These are phyloP conservation scores for Euura lappo DNA, from an alignment of 1,140 invertebrate genomes.

Conservation along the genomic window DNA sequence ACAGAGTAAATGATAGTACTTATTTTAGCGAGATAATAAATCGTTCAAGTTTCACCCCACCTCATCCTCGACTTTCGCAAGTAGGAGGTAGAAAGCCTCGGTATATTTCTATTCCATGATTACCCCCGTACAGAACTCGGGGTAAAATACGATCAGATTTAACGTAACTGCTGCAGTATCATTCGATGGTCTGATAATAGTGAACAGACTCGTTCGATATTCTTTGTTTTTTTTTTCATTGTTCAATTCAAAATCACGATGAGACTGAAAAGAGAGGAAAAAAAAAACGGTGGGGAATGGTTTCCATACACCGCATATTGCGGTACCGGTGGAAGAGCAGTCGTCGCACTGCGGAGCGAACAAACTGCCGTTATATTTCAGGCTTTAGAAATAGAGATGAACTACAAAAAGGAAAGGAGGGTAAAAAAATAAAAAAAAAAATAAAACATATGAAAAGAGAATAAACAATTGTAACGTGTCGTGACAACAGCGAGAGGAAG, in stretches of 20 bases:
- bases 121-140: neutral
- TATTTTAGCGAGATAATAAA: neutral
- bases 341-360: no score
- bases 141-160: neutral
- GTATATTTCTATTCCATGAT: constrained; percentile 2
- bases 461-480: neutral
- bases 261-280: no score
- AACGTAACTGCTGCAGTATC: neutral
- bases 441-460: constrained; percentile 5
- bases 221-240: no score
- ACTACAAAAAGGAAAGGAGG: neutral
- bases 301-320: no score
- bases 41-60: neutral
- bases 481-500: constrained; percentile 10
- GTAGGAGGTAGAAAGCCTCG: neutral
- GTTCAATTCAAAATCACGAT: no score
- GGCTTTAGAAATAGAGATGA: no score
- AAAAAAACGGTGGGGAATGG: no score
- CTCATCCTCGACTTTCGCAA: neutral
- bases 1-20: neutral
- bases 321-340: no score
- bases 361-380: no score
- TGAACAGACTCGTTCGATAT: no score
- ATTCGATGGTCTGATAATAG: no score
- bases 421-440: constrained; percentile 9